Base-by-base conservation (phyloP, 2,113 vertebrate species). In the Pao palembangensis region DNA sequence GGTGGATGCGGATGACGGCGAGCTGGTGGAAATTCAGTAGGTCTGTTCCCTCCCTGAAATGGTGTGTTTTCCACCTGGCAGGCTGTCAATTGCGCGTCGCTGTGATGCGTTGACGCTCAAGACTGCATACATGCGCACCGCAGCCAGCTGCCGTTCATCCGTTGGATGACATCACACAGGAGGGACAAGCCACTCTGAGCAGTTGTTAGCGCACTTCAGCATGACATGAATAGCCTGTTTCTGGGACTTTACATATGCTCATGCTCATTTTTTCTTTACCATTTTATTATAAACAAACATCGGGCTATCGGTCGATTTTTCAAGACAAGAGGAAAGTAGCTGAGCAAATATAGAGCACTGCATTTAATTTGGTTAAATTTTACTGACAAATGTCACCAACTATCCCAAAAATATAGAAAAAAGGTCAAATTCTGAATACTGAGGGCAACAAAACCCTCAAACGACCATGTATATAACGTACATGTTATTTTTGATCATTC, bases 101-200 rank as follows among this genome's bases (percentile, higher is more conserved):
- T 75, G 86, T 89, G 82, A 90, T 81, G 85, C 73, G 82, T 61
- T 55, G 13, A 76, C 78, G 74, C 85, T 60, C 64, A 15, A 67
- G 70, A 73, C 75, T 81, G 83, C 83, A 75, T 72, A 88, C 83
- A 70, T 82, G 84, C 83, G 82, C 89, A 83, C 88, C 90, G 89
- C 91, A 91, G 91, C 92, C 93, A 83, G 82, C 81, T 84, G 84
- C 80, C 77, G 56, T 79, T 86, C 84, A 81, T 88, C 89, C 80
- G 86, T 83, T 89, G 85, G 87, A 92, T 94, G 93, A 94, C 92
- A 91, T 95, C 93, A 93, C 90, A 74, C 55, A 71, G 55, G 81
- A 80, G 64, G 69, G 67, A 76, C 75, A 76, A 71, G 80, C 62
- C 71, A 56, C 77, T 72, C 74, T 77, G 73, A 60, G 80, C 87